Percentiles rank a stretch among this genome's conserved stretches.
Conservation (phyloP, 2,888 invertebrate genomes). For the Ophion ventricosus region DNA sequence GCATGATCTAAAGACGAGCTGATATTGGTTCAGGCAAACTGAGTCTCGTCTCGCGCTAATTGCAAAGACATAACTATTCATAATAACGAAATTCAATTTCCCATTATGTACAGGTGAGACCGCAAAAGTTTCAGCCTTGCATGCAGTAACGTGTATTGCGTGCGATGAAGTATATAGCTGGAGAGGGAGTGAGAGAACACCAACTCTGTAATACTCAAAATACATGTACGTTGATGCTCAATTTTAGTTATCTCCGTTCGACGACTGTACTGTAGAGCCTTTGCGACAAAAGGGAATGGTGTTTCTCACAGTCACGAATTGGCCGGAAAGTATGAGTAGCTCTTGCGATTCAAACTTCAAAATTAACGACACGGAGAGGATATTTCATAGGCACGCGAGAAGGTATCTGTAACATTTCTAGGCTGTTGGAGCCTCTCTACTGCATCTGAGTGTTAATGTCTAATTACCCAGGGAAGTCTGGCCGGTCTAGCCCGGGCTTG, state of each 20-base stretch:
- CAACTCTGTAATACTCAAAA: too few relatives aligned
- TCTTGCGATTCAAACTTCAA: constrained; percentile 62
- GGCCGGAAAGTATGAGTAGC: background rate
- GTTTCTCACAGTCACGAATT: too few relatives aligned
- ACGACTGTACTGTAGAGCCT: too few relatives aligned
- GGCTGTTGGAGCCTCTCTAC: constrained; percentile 2
- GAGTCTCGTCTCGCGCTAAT: constrained; percentile 40
- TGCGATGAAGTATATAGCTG: background rate
- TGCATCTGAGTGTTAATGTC: constrained; percentile 71
- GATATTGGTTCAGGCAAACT: constrained; percentile 21
- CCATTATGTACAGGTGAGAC: background rate
- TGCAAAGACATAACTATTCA: background rate
- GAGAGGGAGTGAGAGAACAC: background rate
- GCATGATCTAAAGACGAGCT: background rate
- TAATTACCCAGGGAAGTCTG: constrained; percentile 74
- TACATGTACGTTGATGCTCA: too few relatives aligned
- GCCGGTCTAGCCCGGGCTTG: constrained; percentile 23
- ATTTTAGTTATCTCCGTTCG: too few relatives aligned
- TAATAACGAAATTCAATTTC: constrained; percentile 1
- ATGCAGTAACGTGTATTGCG: background rate
- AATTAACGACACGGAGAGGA: constrained; percentile 65
- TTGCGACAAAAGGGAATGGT: too few relatives aligned
- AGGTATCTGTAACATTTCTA: constrained; percentile 17
- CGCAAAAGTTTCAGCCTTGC: background rate
- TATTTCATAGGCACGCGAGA: constrained; percentile 53